phyloP scores from a whole-genome alignment of 2,113 vertebrate genomes.

The Chlamydotis undulata region DNA sequence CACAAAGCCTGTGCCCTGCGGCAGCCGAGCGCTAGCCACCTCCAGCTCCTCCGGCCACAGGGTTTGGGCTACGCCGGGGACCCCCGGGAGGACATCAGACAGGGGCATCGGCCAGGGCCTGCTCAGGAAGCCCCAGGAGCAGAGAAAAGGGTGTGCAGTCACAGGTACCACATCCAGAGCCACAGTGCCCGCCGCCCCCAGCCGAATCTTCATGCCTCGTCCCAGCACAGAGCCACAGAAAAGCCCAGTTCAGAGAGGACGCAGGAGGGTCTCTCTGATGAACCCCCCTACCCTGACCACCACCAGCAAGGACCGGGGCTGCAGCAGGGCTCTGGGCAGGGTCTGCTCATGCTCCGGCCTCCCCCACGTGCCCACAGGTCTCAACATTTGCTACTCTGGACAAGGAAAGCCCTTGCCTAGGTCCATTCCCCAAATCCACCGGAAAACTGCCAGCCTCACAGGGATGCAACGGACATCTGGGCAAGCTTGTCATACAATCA shows the following conservation, averaged over 20 bases:
- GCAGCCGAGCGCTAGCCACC: neutral
- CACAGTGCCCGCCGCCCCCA: neutral
- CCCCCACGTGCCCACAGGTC: rapidly evolving
- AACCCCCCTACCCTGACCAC: neutral
- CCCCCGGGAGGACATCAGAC: neutral
- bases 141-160: neutral
- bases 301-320: neutral
- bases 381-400: neutral
- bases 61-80: neutral
- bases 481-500: slow-evolving; percentile 64
- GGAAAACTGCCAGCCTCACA: slow-evolving; percentile 40
- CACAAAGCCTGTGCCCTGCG: neutral
- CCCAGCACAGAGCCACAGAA: neutral
- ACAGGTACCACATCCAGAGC: neutral
- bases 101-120: neutral
- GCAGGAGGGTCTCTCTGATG: neutral
- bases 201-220: neutral
- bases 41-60: neutral
- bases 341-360: neutral
- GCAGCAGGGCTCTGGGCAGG: neutral
- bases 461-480: slow-evolving; percentile 56
- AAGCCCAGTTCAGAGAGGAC: neutral
- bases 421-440: slow-evolving; percentile 26
- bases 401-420: slow-evolving; percentile 23
- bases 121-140: neutral